A percentile compares a stretch with the other conserved stretches of the same genome.
Conservation (phyloP, 2,113 vertebrate species). For the Mobula birostris region DNA sequence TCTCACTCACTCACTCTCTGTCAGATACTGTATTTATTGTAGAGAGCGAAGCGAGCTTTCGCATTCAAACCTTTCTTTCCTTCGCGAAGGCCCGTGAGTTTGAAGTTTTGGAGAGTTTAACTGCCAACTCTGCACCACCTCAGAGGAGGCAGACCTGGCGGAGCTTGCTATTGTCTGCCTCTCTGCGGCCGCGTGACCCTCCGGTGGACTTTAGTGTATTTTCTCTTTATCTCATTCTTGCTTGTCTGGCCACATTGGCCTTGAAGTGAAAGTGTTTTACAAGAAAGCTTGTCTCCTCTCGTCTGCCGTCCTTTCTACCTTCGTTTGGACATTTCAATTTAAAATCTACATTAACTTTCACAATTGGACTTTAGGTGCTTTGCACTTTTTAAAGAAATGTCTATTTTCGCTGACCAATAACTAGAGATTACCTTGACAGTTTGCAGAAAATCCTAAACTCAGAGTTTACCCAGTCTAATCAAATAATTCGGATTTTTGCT, state of each 20-base stretch:
- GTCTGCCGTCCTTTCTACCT: not conserved
- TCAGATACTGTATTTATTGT: not conserved
- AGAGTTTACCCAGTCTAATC: not conserved
- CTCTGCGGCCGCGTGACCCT: not conserved
- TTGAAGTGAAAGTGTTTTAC: conserved; percentile 16
- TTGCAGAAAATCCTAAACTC: not conserved
- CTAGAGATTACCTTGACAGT: not conserved
- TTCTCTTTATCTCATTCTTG: not conserved
- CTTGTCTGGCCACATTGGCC: not conserved
- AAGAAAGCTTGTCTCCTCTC: not conserved
- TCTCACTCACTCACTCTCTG: too few species aligned
- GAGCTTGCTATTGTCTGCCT: not conserved
- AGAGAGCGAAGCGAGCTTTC: not conserved
- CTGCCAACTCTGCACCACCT: not conserved
- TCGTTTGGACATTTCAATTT: not conserved
- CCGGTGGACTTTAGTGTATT: not conserved
- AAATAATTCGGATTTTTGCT: not conserved
- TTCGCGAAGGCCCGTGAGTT: not conserved
- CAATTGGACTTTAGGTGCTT: not conserved
- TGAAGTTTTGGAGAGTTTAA: not conserved
- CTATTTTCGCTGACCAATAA: not conserved
- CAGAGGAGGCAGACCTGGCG: not conserved
- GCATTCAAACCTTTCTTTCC: not conserved
- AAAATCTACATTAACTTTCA: not conserved
- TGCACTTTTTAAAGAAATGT: not conserved